A percentile compares a stretch with the other conserved stretches of the same genome.
These are phyloP conservation scores for Hoplostethus atlanticus DNA, from an alignment of 2,797 vertebrate species.

Conservation along the genomic window DNA sequence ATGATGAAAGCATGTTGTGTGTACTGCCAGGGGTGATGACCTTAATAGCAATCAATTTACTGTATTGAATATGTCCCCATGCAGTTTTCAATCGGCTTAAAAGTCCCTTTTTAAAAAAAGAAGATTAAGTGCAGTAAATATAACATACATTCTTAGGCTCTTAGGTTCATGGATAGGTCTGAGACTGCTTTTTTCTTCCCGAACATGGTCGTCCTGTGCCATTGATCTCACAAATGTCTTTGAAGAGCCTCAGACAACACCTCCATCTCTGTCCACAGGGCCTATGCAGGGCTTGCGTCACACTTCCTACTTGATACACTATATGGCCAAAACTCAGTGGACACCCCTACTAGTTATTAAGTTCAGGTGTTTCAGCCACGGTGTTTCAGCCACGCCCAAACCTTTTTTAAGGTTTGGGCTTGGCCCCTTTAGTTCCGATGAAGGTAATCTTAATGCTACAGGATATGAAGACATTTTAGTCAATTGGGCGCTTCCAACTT, in stretches of 20 bases:
- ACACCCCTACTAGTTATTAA: too few relatives aligned
- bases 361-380: too few relatives aligned
- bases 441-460: too few relatives aligned
- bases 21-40: slow-evolving; percentile 28
- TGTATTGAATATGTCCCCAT: slow-evolving; percentile 32
- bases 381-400: too few relatives aligned
- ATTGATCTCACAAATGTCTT: background rate
- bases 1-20: slow-evolving; percentile 26
- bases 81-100: slow-evolving; percentile 23
- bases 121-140: slow-evolving; percentile 36
- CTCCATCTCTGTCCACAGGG: background rate
- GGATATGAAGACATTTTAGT: too few relatives aligned
- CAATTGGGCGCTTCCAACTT: too few relatives aligned
- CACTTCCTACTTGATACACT: background rate
- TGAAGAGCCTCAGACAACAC: background rate
- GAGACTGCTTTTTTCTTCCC: background rate
- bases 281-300: background rate
- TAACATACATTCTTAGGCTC: slow-evolving; percentile 14
- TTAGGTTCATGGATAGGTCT: background rate
- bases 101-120: slow-evolving; percentile 12
- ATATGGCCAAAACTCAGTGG: too few relatives aligned
- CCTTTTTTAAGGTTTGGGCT: too few relatives aligned
- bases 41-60: slow-evolving; percentile 38
- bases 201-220: background rate
- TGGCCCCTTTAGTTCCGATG: too few relatives aligned